phyloP scores from a whole-genome alignment of 2,113 vertebrate genomes.

The Oplegnathus fasciatus region DNA sequence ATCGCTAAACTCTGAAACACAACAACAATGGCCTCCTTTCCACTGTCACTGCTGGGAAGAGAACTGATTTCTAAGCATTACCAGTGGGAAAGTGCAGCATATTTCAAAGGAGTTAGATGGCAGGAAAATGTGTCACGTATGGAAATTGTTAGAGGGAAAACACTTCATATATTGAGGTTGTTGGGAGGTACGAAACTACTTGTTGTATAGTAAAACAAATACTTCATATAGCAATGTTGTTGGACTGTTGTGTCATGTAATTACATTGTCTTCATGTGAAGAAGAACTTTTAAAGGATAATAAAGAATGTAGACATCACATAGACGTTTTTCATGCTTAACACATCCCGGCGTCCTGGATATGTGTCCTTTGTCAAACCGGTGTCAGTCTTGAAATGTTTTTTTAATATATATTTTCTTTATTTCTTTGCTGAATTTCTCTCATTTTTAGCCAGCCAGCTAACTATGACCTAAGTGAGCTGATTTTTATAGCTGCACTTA shows the following conservation, averaged over 20 bases:
- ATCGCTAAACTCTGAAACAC: slow-evolving; percentile 47
- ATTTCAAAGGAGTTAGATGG: slow-evolving; percentile 35
- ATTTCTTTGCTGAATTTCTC: neutral
- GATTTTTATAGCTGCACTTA: neutral
- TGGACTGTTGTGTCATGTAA: neutral
- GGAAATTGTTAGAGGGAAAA: slow-evolving; percentile 8
- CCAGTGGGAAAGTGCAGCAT: slow-evolving; percentile 16
- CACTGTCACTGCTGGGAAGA: slow-evolving; percentile 35
- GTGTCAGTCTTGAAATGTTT: neutral
- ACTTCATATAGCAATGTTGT: neutral
- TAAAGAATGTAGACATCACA: neutral
- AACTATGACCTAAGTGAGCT: neutral
- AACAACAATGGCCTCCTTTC: slow-evolving; percentile 66
- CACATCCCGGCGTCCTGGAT: neutral
- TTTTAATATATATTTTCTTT: neutral
- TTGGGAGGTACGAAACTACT: neutral
- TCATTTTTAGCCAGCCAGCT: neutral
- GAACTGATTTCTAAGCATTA: slow-evolving; percentile 40
- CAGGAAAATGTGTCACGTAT: slow-evolving; percentile 41
- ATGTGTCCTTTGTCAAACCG: neutral
- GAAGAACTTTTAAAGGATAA: neutral
- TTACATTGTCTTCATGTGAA: neutral
- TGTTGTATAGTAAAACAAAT: neutral
- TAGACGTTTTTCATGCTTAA: neutral
- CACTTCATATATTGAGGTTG: neutral